Conservation (phyloP, 2,888 invertebrate species). For the Agelastica alni region DNA sequence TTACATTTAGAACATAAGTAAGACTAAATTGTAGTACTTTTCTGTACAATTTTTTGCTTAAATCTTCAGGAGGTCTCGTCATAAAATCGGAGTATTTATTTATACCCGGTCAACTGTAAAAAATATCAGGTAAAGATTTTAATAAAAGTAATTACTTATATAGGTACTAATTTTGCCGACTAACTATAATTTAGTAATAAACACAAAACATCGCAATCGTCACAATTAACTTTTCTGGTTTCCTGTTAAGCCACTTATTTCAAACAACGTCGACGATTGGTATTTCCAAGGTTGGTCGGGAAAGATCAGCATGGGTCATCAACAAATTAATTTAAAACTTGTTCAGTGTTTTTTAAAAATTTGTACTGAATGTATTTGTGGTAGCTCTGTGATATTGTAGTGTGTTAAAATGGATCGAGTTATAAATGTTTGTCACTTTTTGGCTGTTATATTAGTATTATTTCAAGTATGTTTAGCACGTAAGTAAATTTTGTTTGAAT, state of each 20-base stretch:
- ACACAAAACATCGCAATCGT: too few relatives aligned
- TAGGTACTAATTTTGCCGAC: too few relatives aligned
- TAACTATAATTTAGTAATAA: too few relatives aligned
- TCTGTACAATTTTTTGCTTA: too few relatives aligned
- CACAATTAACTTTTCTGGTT: slow-evolving; percentile 13
- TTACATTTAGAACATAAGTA: too few relatives aligned
- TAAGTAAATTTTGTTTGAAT: too few relatives aligned
- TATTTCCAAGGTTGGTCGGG: slow-evolving; percentile 45
- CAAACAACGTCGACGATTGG: slow-evolving; percentile 25
- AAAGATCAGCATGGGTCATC: slow-evolving; percentile 41
- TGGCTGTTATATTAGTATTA: slow-evolving; percentile 18
- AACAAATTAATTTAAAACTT: slow-evolving; percentile 30
- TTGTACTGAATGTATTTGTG: slow-evolving; percentile 8
- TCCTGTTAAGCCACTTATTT: slow-evolving; percentile 16
- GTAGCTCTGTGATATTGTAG: slow-evolving; percentile 14
- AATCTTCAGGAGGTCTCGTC: too few relatives aligned
- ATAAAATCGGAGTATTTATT: too few relatives aligned
- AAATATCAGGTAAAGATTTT: too few relatives aligned
- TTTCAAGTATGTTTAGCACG: slow-evolving; percentile 22
- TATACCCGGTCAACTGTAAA: too few relatives aligned
- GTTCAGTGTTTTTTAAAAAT: slow-evolving; percentile 25
- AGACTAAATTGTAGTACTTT: too few relatives aligned
- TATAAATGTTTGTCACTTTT: slow-evolving; percentile 4
- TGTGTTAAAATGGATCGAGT: slow-evolving; percentile 12
- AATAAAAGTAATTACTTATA: too few relatives aligned